Evolutionary conservation across 2,797 vertebrate genomes (phyloP), one percentile per base, ranked within the genome.

Genomic region (Macroramphosus scolopax): DNA sequence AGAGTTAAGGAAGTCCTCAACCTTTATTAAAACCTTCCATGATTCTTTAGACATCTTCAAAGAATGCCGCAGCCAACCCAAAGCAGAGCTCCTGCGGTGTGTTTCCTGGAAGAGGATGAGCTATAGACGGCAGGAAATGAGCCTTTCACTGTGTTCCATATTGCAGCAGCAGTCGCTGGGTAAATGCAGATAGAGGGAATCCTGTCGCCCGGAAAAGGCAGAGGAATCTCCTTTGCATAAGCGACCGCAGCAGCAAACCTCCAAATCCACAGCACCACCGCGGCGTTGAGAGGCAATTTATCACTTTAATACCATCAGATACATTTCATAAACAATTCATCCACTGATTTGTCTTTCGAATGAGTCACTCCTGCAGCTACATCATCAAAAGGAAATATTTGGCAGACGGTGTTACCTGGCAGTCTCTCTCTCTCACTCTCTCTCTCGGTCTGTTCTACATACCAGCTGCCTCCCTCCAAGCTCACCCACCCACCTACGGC

Each of bases 291-390:
- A 63, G 36, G 72, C 54, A 77, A 63, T 80, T 78, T 75, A 80
- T 85, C 80, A 61, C 57, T 73, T 69, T 72, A 78, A 70, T 72
- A 54, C 48, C 69, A 77, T 77, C 74, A 75, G 69, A 78, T 75
- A 61, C 28, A 56, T 81, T 82, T 68, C 59, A 78, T 76, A 67
- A 76, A 75, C 72, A 80, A 77, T 80, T 63, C 64, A 78, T 65
- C 64, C 41, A 36, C 40, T 71, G 62, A 82, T 81, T 78, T 82
- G 72, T 78, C 70, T 70, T 30, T 59, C 36, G 11, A 2, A 63
- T 51, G 75, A 77, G 45, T 65, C 53, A 72, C 25, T 67, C 39
- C 61, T 55, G 68, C 53, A 47, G 60, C 78, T 55, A 16, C 65
- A 75, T 65, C 63, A 80, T 79, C 74, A 82, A 70, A 77, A 71